phyloP scores from a whole-genome alignment of 2,888 invertebrate genomes.

The Leptarthrus brevirostris region DNA sequence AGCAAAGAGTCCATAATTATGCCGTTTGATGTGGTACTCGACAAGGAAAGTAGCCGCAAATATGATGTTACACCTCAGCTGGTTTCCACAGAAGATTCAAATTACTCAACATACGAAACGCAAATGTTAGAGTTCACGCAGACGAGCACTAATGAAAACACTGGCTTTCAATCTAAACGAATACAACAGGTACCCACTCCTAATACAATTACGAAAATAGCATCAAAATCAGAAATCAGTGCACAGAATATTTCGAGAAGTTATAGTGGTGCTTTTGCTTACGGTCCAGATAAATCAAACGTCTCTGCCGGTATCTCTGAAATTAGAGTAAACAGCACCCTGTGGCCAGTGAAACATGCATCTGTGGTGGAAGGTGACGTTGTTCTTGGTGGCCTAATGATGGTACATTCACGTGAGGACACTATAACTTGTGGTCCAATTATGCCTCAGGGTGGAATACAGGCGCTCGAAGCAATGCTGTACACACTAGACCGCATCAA shows the following conservation, averaged over 20 bases:
- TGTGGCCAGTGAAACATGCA: constrained; percentile 87
- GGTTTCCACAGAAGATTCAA: constrained; percentile 11
- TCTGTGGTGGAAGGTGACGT: constrained; percentile 90
- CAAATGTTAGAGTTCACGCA: neutral
- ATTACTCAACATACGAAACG: neutral
- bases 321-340: constrained; percentile 16
- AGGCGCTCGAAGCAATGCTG: constrained; percentile 92
- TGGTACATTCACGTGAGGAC: constrained; percentile 93
- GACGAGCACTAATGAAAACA: neutral
- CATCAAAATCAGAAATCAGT: neutral
- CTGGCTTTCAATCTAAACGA: neutral
- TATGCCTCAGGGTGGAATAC: constrained; percentile 92
- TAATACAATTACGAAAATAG: too few relatives aligned
- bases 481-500: constrained; percentile 88
- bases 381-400: constrained; percentile 91
- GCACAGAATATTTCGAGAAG: neutral
- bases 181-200: neutral
- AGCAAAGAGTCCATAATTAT: neutral
- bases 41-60: neutral
- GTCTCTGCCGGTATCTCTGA: neutral
- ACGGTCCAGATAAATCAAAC: neutral
- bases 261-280: neutral
- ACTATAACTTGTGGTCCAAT: constrained; percentile 89
- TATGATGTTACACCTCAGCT: neutral
- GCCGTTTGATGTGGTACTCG: neutral